A percentile compares a stretch with the other conserved stretches of the same genome.
These are phyloP conservation scores for Thumatha senex DNA, from an alignment of 2,888 invertebrate genomes.

Conservation along the genomic window DNA sequence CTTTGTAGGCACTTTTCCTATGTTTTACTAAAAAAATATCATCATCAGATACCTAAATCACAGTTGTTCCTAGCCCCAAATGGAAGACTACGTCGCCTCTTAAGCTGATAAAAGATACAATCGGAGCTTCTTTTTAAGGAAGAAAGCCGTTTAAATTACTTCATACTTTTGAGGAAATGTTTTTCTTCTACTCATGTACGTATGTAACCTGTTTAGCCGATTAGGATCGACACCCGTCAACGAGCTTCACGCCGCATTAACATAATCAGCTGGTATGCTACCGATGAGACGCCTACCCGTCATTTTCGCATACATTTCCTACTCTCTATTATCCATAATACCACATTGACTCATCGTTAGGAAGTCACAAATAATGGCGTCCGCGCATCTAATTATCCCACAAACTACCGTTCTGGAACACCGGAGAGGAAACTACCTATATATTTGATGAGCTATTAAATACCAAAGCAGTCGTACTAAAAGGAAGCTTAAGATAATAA, in stretches of 20 bases:
- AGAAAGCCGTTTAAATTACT: too few relatives aligned
- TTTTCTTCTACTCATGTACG: too few relatives aligned
- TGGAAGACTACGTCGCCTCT: too few relatives aligned
- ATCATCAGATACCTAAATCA: too few relatives aligned
- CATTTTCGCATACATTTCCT: constrained; percentile 58
- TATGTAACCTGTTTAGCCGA: constrained; percentile 8
- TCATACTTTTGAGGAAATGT: too few relatives aligned
- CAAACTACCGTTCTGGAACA: constrained; percentile 32
- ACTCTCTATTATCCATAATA: constrained; percentile 60
- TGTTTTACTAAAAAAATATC: too few relatives aligned
- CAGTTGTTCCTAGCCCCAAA: too few relatives aligned
- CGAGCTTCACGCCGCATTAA: constrained; percentile 35
- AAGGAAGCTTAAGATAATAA: constrained; percentile 12
- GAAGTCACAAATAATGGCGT: constrained; percentile 68
- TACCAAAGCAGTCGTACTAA: constrained; percentile 23
- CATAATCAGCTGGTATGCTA: constrained; percentile 33
- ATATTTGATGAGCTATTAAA: constrained; percentile 28
- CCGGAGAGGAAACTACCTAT: constrained; percentile 33
- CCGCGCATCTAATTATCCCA: constrained; percentile 62
- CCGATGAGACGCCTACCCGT: constrained; percentile 19
- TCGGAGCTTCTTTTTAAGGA: too few relatives aligned
- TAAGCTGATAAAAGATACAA: too few relatives aligned
- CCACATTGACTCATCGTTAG: constrained; percentile 43
- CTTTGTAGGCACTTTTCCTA: too few relatives aligned
- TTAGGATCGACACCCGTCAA: constrained; percentile 21